Evolutionary conservation across 2,113 vertebrate genomes (phyloP), one percentile per base, ranked within the genome.

Genomic region (Isichthys henryi): DNA sequence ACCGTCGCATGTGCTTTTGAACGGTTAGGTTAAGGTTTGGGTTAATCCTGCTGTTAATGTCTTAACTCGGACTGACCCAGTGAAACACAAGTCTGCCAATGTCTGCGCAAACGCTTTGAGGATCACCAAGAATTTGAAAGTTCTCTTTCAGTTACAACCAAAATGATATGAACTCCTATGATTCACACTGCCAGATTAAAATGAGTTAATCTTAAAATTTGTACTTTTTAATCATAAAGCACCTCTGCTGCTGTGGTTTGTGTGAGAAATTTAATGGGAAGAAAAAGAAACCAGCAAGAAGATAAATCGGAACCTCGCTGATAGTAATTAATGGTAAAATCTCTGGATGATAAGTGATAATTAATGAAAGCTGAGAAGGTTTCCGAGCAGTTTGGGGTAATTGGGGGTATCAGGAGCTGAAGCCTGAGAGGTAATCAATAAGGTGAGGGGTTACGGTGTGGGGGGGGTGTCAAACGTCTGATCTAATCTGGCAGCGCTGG

Each of bases 401-500:
- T 94, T 93, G 92, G 91, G 90, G 91, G 83, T 89, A 86, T 27
- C 58, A 90, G 90, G 89, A 82, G 50, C 66, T 85, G 94, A 35
- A 93, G 94, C 94, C 94, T 90, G 93, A 94, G 94, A 93, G 94
- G 94, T 91, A 90, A 21, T 31, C 92, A 91, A 94, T 94, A 93
- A 53, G 92, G 35, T 80, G 74, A 35, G 52, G 15, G 82, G 19
- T 49, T 21, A 48, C 0, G 58, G 58, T 5, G 45, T 15, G 74
- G 62, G 39, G 39, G 50, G 31, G 52, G 91, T 91, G 88, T 45
- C 31, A 89, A 92, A 93, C 95, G 95, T 94, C 93, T 93, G 94
- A 95, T 96, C 93, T 93, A 90, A 90, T 91, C 95, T 93, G 96
- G 96, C 95, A 94, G 93, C 92, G 91, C 92, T 86, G 92, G 94